Evolutionary conservation across 2,797 vertebrate genomes (phyloP).

Genomic region (Streptopelia turtur): DNA sequence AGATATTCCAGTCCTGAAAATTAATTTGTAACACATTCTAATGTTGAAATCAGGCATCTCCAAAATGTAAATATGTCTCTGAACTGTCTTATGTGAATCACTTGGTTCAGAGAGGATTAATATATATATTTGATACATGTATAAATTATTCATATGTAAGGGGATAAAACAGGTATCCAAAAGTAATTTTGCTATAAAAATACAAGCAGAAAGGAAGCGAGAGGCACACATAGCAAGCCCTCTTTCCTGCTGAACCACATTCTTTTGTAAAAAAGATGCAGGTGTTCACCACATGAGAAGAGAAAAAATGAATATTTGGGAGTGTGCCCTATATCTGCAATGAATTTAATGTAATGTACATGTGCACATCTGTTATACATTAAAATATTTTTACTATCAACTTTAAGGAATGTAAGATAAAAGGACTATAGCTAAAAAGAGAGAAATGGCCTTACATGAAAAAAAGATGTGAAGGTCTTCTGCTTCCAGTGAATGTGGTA

Average conservation of each 20-base stretch:
- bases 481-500: background rate
- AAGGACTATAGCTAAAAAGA: background rate
- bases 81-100: fast-evolving
- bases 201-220: background rate
- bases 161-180: background rate
- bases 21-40: background rate
- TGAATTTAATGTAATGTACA: background rate
- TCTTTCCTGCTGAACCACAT: background rate
- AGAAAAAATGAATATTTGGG: background rate
- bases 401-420: background rate
- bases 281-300: background rate
- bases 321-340: background rate
- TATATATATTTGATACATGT: background rate
- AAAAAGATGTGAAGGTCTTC: background rate
- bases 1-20: background rate
- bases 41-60: background rate
- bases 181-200: background rate
- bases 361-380: background rate
- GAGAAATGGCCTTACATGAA: background rate
- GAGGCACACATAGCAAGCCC: background rate
- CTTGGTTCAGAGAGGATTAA: background rate
- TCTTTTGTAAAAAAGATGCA: background rate
- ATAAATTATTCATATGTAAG: background rate
- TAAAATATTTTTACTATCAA: background rate
- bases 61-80: background rate